Evolutionary conservation across 2,113 vertebrate species (phyloP), one percentile per base, ranked within the genome.

Genomic region (Pica pica): DNA sequence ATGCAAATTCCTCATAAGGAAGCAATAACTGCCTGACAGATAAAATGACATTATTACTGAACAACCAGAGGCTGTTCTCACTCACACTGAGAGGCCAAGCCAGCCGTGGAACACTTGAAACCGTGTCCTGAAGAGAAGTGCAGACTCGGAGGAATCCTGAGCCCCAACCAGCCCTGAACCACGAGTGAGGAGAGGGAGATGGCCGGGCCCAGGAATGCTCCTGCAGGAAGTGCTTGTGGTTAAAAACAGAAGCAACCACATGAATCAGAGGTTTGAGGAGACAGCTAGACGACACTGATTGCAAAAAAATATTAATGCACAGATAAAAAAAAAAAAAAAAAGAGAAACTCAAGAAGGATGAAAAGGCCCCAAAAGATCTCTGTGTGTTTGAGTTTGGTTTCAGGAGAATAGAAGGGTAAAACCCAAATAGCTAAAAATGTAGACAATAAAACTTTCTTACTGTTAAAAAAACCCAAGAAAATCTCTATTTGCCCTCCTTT

Each of bases 141-240:
- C 88, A 89, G 92, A 86, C 42, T 16, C 10, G 41, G 44, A 93
- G 83, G 22, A 94, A 94, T 92, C 88, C 53, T 13, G 41, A 92
- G 73, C 28, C 64, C n/a, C 60, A 76, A 74, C 61, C 86, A 49
- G 12, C 41, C 81, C 74, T 4, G 56, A 67, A 71, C 63, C 88
- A 42, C 8, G 10, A 57, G 68, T 0, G 24, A 37, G 69, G 37
- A 71, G n/a, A 84, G 46, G 78, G 78, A 70, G 60, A 92, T 68
- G 92, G 49, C 50, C 5, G 2, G 49, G 83, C 71, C 78, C 89
- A 92, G 91, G 92, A 96, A 96, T 95, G 92, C 90, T 81, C 20
- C 53, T 28, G 28, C 94, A 96, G 95, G 93, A 95, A 94, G 56
- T 64, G 76, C 90, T 92, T 96, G 95, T 97, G 96, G 95, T 94